Percentiles rank a stretch among this genome's conserved stretches.
Conservation (phyloP, 2,888 invertebrate genomes). For the Hipparchia sbordonii region DNA sequence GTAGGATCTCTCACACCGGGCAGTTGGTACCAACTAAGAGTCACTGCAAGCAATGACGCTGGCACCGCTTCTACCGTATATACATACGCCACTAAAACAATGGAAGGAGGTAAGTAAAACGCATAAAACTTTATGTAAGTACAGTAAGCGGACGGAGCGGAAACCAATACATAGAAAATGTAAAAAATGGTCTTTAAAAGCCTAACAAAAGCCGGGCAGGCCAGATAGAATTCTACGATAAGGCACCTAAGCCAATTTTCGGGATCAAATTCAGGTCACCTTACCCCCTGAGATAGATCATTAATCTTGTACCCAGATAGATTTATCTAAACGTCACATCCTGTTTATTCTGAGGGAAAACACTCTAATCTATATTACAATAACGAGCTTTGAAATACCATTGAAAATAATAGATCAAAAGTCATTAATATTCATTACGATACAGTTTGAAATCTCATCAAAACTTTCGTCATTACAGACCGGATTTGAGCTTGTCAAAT, state of each 20-base stretch:
- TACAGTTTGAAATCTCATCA: constrained; percentile 47
- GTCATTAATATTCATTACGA: constrained; percentile 32
- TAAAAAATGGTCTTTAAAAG: too few species aligned
- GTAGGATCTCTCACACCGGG: constrained; percentile 83
- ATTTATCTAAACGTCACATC: not conserved
- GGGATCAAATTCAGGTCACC: not conserved
- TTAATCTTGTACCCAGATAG: not conserved
- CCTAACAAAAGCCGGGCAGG: too few species aligned
- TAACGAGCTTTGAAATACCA: not conserved
- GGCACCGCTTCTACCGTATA: constrained; percentile 84
- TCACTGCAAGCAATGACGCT: constrained; percentile 85
- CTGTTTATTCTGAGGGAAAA: not conserved
- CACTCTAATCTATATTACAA: not conserved
- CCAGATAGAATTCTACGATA: too few species aligned
- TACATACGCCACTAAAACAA: constrained; percentile 83
- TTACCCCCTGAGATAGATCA: not conserved
- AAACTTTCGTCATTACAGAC: constrained; percentile 56
- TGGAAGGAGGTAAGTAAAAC: constrained; percentile 79
- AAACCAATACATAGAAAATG: too few species aligned
- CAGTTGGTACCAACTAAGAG: constrained; percentile 84
- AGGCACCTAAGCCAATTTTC: not conserved
- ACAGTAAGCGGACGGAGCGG: not conserved
- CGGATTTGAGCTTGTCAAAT: constrained; percentile 25
- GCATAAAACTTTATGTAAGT: not conserved
- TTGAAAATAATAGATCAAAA: constrained; percentile 1